Conservation (phyloP, 53 echinoderm and acorn worm species). For the Pentamera pediparva region DNA sequence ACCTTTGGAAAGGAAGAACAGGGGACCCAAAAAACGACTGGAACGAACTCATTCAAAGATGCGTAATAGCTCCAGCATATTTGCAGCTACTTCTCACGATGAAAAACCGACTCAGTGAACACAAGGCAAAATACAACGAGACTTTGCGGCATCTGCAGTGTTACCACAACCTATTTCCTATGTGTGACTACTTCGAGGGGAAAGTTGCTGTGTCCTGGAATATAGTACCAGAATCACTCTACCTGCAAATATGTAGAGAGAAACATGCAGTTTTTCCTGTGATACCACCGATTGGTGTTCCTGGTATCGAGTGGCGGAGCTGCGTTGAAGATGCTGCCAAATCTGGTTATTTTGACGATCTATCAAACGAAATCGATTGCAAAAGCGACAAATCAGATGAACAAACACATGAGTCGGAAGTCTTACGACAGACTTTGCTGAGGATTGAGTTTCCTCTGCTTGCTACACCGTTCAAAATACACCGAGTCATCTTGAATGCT, state of each 20-base stretch:
- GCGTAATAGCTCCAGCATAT: conserved; percentile 43
- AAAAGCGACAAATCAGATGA: too few species aligned
- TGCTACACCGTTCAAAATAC: neutral
- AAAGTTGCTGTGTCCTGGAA: neutral
- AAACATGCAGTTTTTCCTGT: neutral
- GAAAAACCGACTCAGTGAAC: neutral
- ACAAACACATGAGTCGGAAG: too few species aligned
- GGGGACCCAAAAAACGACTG: conserved; percentile 37
- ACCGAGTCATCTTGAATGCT: neutral
- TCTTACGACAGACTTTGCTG: neutral
- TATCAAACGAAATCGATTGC: too few species aligned
- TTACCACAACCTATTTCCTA: neutral
- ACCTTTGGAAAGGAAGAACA: conserved; percentile 32
- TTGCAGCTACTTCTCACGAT: conserved; percentile 28
- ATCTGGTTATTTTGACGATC: conserved; percentile 18
- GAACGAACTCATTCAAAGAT: conserved; percentile 16
- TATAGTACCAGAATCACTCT: neutral
- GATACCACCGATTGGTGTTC: neutral
- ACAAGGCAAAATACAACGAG: neutral
- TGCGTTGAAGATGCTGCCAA: neutral
- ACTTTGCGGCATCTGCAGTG: neutral
- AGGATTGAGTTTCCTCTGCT: neutral
- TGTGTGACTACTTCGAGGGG: neutral
- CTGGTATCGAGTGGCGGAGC: too few species aligned
- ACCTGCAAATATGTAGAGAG: neutral